These are phyloP conservation scores for Brachirus orientalis DNA, from an alignment of 2,113 vertebrate species.

Conservation along the genomic window DNA sequence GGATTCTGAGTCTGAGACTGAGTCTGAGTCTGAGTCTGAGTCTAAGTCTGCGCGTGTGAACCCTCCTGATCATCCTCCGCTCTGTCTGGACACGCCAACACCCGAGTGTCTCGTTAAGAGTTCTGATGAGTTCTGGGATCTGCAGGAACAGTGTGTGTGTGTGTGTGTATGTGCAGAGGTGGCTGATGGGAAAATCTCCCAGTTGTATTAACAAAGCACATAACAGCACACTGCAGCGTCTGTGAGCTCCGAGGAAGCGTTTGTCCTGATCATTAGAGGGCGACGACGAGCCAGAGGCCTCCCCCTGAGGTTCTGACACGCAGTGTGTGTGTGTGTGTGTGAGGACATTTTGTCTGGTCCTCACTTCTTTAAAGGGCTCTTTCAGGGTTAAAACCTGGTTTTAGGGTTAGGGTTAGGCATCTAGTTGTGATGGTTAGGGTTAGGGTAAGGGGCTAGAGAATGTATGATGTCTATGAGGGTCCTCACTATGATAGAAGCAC, in stretches of 20 bases:
- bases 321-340: slow-evolving; percentile 52
- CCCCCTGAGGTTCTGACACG: slow-evolving; percentile 50
- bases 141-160: slow-evolving; percentile 13
- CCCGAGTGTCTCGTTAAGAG: slow-evolving; percentile 68
- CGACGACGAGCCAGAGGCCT: slow-evolving; percentile 24
- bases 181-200: slow-evolving; percentile 26
- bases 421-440: too few relatives aligned
- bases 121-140: slow-evolving; percentile 56
- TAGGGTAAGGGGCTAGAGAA: too few relatives aligned
- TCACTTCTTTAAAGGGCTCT: too few relatives aligned
- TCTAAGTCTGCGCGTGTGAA: not conserved
- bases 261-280: slow-evolving; percentile 47
- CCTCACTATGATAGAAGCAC: too few relatives aligned
- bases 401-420: too few relatives aligned
- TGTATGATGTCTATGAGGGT: too few relatives aligned
- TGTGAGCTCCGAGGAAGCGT: slow-evolving; percentile 26
- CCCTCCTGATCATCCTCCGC: slow-evolving; percentile 32
- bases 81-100: slow-evolving; percentile 56
- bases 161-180: not conserved
- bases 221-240: slow-evolving; percentile 60
- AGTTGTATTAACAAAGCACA: slow-evolving; percentile 54
- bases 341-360: too few relatives aligned
- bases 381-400: too few relatives aligned
- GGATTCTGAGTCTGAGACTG: too few relatives aligned
- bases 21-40: too few relatives aligned